Conservation (phyloP, 2,888 invertebrate genomes). For the Embidobia sp. region DNA sequence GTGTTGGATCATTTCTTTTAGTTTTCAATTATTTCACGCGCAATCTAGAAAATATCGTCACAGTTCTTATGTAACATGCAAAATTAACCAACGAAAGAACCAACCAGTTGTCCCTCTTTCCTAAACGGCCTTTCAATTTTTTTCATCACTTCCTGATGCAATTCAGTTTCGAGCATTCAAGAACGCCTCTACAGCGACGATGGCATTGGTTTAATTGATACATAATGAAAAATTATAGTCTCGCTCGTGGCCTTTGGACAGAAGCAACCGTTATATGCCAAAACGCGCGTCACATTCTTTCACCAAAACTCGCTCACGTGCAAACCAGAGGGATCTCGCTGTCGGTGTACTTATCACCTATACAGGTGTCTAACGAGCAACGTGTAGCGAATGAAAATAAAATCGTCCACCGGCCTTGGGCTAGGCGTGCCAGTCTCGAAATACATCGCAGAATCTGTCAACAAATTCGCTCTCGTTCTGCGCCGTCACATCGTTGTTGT, state of each 20-base stretch:
- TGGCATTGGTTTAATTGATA: slow-evolving; percentile 13
- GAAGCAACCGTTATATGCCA: slow-evolving; percentile 1
- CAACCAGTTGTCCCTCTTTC: too few relatives aligned
- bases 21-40: too few relatives aligned
- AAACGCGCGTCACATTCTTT: slow-evolving; percentile 26
- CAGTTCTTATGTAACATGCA: too few relatives aligned
- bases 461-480: slow-evolving; percentile 20
- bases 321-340: slow-evolving; percentile 19
- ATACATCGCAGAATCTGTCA: slow-evolving; percentile 30
- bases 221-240: slow-evolving; percentile 9
- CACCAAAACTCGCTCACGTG: slow-evolving; percentile 36
- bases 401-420: slow-evolving; percentile 36
- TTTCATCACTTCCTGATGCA: too few relatives aligned
- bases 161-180: too few relatives aligned
- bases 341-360: not conserved
- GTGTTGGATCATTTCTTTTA: too few relatives aligned
- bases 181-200: not conserved
- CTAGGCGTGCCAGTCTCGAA: slow-evolving; percentile 35
- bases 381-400: slow-evolving; percentile 45
- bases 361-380: slow-evolving; percentile 37
- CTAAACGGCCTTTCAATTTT: too few relatives aligned
- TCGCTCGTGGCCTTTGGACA: slow-evolving; percentile 5
- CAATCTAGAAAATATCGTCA: too few relatives aligned
- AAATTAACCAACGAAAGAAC: too few relatives aligned
- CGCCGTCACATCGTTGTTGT: slow-evolving; percentile 7